Evolutionary conservation across 1,140 invertebrate genomes (phyloP).

Genomic region (Colletes latitarsis): DNA sequence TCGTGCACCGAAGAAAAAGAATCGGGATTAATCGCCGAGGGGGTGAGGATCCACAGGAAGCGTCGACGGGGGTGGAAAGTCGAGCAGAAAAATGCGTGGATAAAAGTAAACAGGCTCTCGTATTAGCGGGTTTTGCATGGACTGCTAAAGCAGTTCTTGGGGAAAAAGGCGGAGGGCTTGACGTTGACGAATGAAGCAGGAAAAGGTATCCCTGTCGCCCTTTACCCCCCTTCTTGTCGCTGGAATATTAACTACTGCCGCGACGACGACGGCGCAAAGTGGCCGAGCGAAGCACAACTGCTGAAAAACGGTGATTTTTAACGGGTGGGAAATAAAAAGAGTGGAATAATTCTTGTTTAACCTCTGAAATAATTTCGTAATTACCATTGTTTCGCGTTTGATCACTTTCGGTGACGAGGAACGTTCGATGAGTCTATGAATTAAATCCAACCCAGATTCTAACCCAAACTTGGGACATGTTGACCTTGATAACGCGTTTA

Average conservation of each 20-base stretch:
- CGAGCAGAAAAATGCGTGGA: slow-evolving; percentile 54
- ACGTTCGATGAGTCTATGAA: too few relatives aligned
- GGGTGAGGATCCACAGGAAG: background rate
- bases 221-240: slow-evolving; percentile 13
- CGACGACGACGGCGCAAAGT: background rate
- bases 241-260: slow-evolving; percentile 49
- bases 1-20: slow-evolving; percentile 1
- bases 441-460: too few relatives aligned
- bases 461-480: too few relatives aligned
- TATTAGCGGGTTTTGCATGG: slow-evolving; percentile 48
- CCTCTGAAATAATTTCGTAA: too few relatives aligned
- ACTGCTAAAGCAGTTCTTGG: slow-evolving; percentile 48
- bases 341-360: too few relatives aligned
- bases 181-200: slow-evolving; percentile 60
- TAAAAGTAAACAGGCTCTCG: slow-evolving; percentile 67
- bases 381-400: too few relatives aligned
- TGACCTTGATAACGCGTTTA: too few relatives aligned
- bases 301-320: too few relatives aligned
- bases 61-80: slow-evolving; percentile 35
- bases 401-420: too few relatives aligned
- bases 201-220: slow-evolving; percentile 52
- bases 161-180: slow-evolving; percentile 22
- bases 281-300: too few relatives aligned
- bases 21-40: background rate
- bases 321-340: too few relatives aligned